phyloP scores from a whole-genome alignment of 2,797 vertebrate species.

The Fundulus diaphanus region DNA sequence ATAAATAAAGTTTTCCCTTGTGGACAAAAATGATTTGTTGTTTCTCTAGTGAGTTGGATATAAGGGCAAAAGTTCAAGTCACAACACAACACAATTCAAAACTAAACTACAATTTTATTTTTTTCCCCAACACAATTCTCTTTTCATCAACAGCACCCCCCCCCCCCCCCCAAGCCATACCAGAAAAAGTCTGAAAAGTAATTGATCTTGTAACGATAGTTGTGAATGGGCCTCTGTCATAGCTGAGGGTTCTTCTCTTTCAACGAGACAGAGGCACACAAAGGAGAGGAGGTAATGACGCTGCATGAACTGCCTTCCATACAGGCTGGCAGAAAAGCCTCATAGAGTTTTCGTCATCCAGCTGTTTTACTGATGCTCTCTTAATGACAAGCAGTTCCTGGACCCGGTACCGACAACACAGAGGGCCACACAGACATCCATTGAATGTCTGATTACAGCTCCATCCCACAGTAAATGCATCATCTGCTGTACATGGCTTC shows the following conservation, averaged over 20 bases:
- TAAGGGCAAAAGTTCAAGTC: constrained; percentile 54
- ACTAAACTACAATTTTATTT: constrained; percentile 24
- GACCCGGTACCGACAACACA: constrained; percentile 39
- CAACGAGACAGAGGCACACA: constrained; percentile 50
- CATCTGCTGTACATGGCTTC: constrained; percentile 1
- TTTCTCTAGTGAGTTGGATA: constrained; percentile 4
- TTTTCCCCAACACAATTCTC: constrained; percentile 44
- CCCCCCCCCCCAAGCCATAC: constrained; percentile 16
- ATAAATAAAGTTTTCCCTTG: background rate
- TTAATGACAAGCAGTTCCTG: constrained; percentile 45
- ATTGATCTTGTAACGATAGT: constrained; percentile 58
- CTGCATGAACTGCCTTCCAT: constrained; percentile 62
- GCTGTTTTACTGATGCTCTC: constrained; percentile 50
- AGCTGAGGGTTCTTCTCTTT: constrained; percentile 43
- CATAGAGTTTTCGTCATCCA: constrained; percentile 68
- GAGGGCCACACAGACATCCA: constrained; percentile 5
- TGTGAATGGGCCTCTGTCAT: constrained; percentile 64
- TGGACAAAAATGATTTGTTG: constrained; percentile 17
- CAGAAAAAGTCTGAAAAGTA: constrained; percentile 44
- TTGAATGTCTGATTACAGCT: constrained; percentile 7
- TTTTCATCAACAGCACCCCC: constrained; percentile 42
- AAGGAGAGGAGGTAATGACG: constrained; percentile 64
- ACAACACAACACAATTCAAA: constrained; percentile 56
- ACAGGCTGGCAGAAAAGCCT: constrained; percentile 56
- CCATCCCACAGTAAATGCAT: constrained; percentile 10